These are phyloP conservation scores for Drosophila virilis DNA, from an alignment of 1,140 invertebrate species.

Conservation along the genomic window DNA sequence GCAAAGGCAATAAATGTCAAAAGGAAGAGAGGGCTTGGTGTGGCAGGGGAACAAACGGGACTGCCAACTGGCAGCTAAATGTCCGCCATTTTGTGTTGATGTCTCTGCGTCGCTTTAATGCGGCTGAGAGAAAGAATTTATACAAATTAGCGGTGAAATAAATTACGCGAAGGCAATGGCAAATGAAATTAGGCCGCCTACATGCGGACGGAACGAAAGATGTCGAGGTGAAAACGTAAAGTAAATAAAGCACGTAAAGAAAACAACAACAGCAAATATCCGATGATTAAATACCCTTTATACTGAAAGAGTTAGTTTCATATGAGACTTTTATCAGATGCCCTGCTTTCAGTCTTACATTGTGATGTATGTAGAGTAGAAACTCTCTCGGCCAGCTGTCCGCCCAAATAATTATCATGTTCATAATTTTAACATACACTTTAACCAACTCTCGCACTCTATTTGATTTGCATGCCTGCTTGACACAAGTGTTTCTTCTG, in stretches of 20 bases:
- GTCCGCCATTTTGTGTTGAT: constrained; percentile 58
- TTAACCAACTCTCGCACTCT: too few relatives aligned
- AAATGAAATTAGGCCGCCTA: constrained; percentile 62
- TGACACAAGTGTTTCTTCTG: too few relatives aligned
- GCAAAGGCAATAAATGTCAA: constrained; percentile 29
- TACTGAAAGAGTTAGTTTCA: too few relatives aligned
- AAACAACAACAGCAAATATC: not conserved
- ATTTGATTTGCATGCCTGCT: too few relatives aligned
- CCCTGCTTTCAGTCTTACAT: too few relatives aligned
- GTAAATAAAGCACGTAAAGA: constrained; percentile 54
- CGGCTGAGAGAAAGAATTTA: constrained; percentile 61
- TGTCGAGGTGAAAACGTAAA: constrained; percentile 47
- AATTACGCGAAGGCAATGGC: constrained; percentile 51
- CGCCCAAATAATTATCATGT: too few relatives aligned
- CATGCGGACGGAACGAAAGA: constrained; percentile 22
- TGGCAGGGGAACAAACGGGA: not conserved
- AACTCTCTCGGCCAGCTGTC: too few relatives aligned
- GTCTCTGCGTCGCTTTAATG: constrained; percentile 51
- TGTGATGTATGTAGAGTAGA: too few relatives aligned
- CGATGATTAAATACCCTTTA: constrained; percentile 13
- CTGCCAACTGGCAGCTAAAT: constrained; percentile 51
- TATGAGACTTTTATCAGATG: too few relatives aligned
- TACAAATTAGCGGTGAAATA: constrained; percentile 78
- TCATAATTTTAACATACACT: too few relatives aligned
- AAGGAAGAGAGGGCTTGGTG: not conserved